phyloP scores from a whole-genome alignment of 1,140 invertebrate genomes.

The Lasaia peninsularis region DNA sequence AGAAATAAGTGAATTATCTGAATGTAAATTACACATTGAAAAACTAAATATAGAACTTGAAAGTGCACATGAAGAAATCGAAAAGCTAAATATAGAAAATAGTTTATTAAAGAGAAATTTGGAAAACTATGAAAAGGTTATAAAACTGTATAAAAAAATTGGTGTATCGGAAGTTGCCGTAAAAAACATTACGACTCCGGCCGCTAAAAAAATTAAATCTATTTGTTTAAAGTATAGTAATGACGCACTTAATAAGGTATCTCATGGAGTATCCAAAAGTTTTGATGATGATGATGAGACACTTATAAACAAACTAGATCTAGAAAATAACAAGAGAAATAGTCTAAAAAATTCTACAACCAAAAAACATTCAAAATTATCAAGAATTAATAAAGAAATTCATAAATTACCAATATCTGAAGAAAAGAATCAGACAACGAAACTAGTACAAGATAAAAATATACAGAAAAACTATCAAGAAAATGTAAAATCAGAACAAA shows the following conservation, averaged over 20 bases:
- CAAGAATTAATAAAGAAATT: background rate
- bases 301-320: background rate
- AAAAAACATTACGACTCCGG: background rate
- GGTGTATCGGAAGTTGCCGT: background rate
- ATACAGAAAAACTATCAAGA: background rate
- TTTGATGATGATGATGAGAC: background rate
- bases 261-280: no score
- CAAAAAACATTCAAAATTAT: background rate
- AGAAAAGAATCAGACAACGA: no score
- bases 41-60: background rate
- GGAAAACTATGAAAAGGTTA: background rate
- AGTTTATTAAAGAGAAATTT: background rate
- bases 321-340: background rate
- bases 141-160: background rate
- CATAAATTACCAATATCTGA: no score
- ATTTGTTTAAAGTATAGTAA: background rate
- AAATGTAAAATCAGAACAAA: background rate
- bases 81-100: background rate
- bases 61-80: background rate
- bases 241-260: no score
- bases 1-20: background rate
- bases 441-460: no score
- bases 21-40: background rate
- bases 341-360: background rate
- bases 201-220: background rate